A percentile compares a stretch with the other conserved stretches of the same genome.
These are phyloP conservation scores for Prosopocoilus inquinatus DNA, from an alignment of 2,888 invertebrate species.

Conservation along the genomic window DNA sequence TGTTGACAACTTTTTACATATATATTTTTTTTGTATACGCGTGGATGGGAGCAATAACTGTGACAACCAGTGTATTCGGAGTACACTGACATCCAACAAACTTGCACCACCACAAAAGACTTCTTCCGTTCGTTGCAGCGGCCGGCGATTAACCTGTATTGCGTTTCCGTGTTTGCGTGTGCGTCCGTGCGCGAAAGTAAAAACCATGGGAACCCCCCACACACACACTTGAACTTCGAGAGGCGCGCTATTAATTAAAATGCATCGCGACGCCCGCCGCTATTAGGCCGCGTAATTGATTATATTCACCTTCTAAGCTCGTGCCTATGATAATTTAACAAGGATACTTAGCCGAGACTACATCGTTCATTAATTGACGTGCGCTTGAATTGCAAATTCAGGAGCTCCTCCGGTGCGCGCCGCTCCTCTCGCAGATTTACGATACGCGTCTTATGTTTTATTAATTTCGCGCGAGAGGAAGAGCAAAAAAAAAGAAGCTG, in stretches of 20 bases:
- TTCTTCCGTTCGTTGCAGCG: too few species aligned
- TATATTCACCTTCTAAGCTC: constrained; percentile 34
- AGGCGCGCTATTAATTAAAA: constrained; percentile 9
- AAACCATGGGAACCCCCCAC: too few species aligned
- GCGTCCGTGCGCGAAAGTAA: too few species aligned
- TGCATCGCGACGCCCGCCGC: constrained; percentile 22
- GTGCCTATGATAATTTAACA: constrained; percentile 36
- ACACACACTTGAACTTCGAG: background rate
- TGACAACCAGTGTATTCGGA: too few species aligned
- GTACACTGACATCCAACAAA: too few species aligned
- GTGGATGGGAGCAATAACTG: too few species aligned
- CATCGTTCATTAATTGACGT: constrained; percentile 31
- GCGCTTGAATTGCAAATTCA: constrained; percentile 35
- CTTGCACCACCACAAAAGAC: too few species aligned
- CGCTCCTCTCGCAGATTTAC: constrained; percentile 5
- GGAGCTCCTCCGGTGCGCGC: constrained; percentile 16
- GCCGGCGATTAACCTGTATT: too few species aligned
- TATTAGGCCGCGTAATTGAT: constrained; percentile 35
- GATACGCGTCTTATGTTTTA: constrained; percentile 6
- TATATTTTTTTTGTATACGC: too few species aligned
- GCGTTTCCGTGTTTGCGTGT: too few species aligned
- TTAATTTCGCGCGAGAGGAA: background rate
- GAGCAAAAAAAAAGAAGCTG: background rate
- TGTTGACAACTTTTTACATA: too few species aligned
- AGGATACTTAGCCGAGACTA: constrained; percentile 30